Evolutionary conservation across 2,113 vertebrate species (phyloP).

Genomic region (Varanus komodoensis): DNA sequence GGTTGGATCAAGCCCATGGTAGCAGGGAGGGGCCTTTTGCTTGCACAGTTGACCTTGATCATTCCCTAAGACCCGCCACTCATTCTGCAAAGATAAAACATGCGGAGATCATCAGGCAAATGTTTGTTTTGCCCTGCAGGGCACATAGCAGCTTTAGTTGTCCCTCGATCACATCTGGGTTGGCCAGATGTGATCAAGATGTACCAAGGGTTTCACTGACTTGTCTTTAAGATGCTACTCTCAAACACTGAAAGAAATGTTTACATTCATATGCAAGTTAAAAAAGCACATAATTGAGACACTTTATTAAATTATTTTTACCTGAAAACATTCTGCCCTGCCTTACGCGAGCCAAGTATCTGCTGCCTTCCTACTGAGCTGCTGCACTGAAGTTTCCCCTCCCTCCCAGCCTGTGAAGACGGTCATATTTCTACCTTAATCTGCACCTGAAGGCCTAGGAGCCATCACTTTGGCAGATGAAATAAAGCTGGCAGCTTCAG

Average conservation of each 20-base stretch:
- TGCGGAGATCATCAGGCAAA: no score
- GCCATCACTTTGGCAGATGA: not conserved
- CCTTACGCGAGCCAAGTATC: not conserved
- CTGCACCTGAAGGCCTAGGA: not conserved
- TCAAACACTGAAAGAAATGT: not conserved
- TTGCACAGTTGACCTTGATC: no score
- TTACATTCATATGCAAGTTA: slow-evolving; percentile 24
- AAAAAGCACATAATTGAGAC: slow-evolving; percentile 1
- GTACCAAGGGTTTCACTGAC: slow-evolving; percentile 12
- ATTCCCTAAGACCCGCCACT: no score
- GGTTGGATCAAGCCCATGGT: no score
- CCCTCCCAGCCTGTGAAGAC: not conserved
- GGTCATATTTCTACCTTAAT: not conserved
- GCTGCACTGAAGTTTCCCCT: not conserved
- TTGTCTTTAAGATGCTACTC: not conserved
- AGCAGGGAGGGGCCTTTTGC: no score
- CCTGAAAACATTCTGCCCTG: not conserved
- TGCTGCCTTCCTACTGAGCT: not conserved
- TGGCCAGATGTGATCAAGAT: not conserved
- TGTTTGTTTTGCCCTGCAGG: no score
- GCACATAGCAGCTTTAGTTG: no score
- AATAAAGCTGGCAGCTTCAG: not conserved
- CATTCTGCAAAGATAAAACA: no score
- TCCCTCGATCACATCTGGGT: not conserved
- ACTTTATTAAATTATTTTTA: not conserved